phyloP scores from a whole-genome alignment of 2,888 invertebrate genomes.

The Cheilosia soror region DNA sequence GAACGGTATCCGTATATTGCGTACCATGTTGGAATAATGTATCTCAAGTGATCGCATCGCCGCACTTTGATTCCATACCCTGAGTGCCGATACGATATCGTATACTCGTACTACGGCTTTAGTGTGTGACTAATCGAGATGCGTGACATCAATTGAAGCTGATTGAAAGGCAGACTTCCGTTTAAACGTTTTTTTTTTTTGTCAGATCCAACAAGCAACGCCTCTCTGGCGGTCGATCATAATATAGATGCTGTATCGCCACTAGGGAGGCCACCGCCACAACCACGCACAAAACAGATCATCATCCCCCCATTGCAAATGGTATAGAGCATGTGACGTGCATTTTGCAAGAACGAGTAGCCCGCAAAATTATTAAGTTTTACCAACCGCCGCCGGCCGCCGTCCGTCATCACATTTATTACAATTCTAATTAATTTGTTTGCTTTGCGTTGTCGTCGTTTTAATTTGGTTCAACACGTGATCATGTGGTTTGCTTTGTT shows the following conservation, averaged over 20 bases:
- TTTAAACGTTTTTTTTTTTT: constrained; percentile 28
- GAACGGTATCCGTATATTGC: neutral
- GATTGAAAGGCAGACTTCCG: constrained; percentile 73
- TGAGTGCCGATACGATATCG: neutral
- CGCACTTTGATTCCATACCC: neutral
- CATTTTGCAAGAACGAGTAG: constrained; percentile 30
- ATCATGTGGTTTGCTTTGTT: constrained; percentile 38
- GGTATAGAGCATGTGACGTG: constrained; percentile 41
- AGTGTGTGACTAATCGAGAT: constrained; percentile 62
- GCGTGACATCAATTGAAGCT: constrained; percentile 69
- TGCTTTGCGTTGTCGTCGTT: constrained; percentile 35
- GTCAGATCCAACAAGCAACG: neutral
- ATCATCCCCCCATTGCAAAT: constrained; percentile 17
- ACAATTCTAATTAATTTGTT: constrained; percentile 68
- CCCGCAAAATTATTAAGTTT: constrained; percentile 10
- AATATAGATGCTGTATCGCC: constrained; percentile 4
- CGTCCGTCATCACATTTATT: constrained; percentile 18
- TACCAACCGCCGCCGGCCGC: neutral
- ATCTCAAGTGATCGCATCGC: constrained; percentile 34
- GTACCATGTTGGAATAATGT: neutral
- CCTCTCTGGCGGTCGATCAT: constrained; percentile 25
- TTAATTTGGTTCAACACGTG: constrained; percentile 61
- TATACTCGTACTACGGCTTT: neutral
- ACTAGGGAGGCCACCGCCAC: neutral
- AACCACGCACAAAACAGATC: neutral